Percentiles rank a stretch among this genome's conserved stretches.
Conservation (phyloP, 2,113 vertebrate species). For the Chroicocephalus ridibundus region DNA sequence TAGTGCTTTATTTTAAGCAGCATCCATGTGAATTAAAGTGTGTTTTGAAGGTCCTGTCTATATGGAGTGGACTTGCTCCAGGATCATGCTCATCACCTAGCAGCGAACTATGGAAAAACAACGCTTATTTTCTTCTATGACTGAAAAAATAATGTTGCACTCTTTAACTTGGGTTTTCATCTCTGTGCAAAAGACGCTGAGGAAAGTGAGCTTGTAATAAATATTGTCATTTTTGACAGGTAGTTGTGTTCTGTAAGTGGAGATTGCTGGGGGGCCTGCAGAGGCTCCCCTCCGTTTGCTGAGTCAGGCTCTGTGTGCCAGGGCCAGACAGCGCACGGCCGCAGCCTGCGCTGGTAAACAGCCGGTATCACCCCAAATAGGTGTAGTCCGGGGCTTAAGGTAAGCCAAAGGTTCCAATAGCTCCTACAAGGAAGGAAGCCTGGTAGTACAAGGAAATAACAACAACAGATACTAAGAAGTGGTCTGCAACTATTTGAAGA, state of each 20-base stretch:
- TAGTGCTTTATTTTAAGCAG: not conserved
- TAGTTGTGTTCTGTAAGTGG: not conserved
- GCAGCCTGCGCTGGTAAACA: not conserved
- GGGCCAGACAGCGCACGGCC: not conserved
- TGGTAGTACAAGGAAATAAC: not conserved
- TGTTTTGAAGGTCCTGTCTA: not conserved
- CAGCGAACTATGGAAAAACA: not conserved
- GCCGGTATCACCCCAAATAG: not conserved
- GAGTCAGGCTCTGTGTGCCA: not conserved
- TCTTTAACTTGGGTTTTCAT: not conserved
- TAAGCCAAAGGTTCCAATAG: not conserved
- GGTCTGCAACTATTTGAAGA: not conserved
- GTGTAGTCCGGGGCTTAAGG: not conserved
- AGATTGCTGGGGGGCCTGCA: not conserved
- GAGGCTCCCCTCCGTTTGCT: not conserved
- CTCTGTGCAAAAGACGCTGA: not conserved
- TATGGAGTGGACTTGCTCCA: too few relatives aligned
- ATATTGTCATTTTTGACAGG: not conserved
- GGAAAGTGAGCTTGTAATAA: not conserved
- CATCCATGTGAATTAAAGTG: rapidly evolving
- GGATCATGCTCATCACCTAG: not conserved
- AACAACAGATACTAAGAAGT: not conserved
- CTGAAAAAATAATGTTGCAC: not conserved
- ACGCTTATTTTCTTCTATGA: not conserved
- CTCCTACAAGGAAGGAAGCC: not conserved